Base-by-base conservation (phyloP, 2,888 invertebrate genomes). In the Clostera curtula region DNA sequence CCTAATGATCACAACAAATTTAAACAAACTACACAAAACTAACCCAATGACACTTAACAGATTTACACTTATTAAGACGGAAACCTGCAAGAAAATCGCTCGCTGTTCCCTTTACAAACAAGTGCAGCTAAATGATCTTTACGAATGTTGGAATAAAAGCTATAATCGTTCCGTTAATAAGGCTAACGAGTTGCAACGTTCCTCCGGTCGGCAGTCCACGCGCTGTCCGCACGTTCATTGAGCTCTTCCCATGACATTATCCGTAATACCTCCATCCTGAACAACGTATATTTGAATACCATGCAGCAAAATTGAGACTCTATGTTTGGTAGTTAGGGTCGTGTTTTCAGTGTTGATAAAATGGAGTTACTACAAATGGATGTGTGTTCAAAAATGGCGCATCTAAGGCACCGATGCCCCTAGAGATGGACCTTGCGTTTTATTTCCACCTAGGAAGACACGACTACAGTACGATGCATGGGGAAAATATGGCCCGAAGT, bases 211-310 rank as follows among this genome's bases (percentile, higher is more conserved):
- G 75, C 72, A 74, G 82, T 76, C 77, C 73, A 74, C 68, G 71
- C 71, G 72, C 72, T 76, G 82, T 75, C 82, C 79, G 79, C 70
- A 68, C 74, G 74, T 77, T 79, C 77, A 79, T 74, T 77, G 74
- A 77, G 82, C 71, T 73, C 80, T 83, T 83, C 82, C 82, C 83
- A 83, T 82, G 83, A 83, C 83, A 83, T 83, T 83, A 82, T 76
- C 70, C 71, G 42, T 42, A 37, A 42, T 40, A 42, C 40, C 46
- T 38, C 50, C 47, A 45, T 44, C 49, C 43, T n/a, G 48, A 52
- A 37, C 44, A 43, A 36, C 61, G 25, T 62, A 68, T 36, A 36
- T 36, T 29, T 38, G 29, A 35, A 29, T 31, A 34, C 12, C 11
- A 12, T 24, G 10, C 26, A 27, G 24, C 12, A 5, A 0, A 40